Percentiles rank a stretch among this genome's conserved stretches.
phyloP scores from a whole-genome alignment of 2,113 vertebrate species.

The Circaetus gallicus region DNA sequence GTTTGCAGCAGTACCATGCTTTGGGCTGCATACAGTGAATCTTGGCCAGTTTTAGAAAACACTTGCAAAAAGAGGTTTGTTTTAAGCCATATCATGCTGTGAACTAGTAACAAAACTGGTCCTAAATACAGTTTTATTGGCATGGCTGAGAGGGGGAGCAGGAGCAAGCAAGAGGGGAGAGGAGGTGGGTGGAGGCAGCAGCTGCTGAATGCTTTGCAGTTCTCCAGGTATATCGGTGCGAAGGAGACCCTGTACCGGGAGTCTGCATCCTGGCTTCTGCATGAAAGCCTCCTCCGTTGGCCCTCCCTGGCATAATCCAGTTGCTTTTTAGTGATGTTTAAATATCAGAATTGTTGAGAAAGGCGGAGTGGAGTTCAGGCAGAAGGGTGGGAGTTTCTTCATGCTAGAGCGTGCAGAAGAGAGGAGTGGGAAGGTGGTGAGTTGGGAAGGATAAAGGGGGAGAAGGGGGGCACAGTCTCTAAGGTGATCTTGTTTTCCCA shows the following conservation, averaged over 20 bases:
- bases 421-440: neutral
- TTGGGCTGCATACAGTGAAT: neutral
- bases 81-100: neutral
- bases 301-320: neutral
- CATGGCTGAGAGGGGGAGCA: fast-evolving
- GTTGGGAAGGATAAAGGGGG: neutral
- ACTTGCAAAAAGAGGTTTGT: neutral
- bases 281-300: neutral
- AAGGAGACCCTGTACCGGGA: neutral
- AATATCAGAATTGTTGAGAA: neutral
- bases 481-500: neutral
- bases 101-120: neutral
- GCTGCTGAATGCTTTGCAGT: neutral
- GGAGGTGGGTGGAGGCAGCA: neutral
- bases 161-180: neutral
- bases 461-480: neutral
- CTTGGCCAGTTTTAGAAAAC: neutral
- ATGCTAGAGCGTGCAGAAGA: neutral
- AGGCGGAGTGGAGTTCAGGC: neutral
- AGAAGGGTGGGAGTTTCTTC: neutral
- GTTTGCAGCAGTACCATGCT: neutral
- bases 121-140: neutral
- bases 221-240: neutral
- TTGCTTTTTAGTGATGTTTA: neutral
- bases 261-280: neutral